Base-by-base conservation (phyloP, 2,888 invertebrate species). In the Tortrix viridana region DNA sequence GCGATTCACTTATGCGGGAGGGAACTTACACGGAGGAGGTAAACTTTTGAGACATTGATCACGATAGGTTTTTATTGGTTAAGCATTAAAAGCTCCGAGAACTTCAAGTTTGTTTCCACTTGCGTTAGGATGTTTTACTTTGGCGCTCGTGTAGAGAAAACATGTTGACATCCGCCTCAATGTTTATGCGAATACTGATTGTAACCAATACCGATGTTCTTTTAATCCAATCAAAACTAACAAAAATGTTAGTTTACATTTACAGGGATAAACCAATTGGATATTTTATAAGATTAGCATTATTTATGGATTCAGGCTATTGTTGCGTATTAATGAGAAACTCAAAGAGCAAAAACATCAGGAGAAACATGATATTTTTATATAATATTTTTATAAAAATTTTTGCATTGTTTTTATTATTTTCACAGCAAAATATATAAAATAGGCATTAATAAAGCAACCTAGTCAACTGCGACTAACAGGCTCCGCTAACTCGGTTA, bases 401-500 rank as follows among this genome's bases (percentile, higher is more conserved):
- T 32, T 32, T 32, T 4, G 32, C 12, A 9, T 32, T 7, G 12
- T 2, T 32, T 3, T 12, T 12, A 32, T 1, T 32, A 7, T 32
- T 32, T 32, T 41, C 41, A n/a, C 14, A 41, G n/a, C 6, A 6
- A 20, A 37, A 7, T 50, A 37, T 18, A 19, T 19, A 20, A 50
- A 38, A 38, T 48, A 57, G 49, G 37, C 41, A 53, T 63, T 48
- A 44, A 47, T 58, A 53, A 53, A 43, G 20, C 18, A 22, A 20
- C 22, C 53, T 41, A 63, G 58, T 58, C 57, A 47, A 52, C 41
- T n/a, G 18, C 1, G 71, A 72, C 72, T 73, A 75, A 78, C 75
- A 72, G 74, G 77, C 75, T 74, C 67, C 74, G 83, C 83, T 84
- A 86, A 84, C 79, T 85, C 79, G 73, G 86, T 85, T 82, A 84